Conservation (phyloP, 2,888 invertebrate genomes). For the Agonum fuliginosum region DNA sequence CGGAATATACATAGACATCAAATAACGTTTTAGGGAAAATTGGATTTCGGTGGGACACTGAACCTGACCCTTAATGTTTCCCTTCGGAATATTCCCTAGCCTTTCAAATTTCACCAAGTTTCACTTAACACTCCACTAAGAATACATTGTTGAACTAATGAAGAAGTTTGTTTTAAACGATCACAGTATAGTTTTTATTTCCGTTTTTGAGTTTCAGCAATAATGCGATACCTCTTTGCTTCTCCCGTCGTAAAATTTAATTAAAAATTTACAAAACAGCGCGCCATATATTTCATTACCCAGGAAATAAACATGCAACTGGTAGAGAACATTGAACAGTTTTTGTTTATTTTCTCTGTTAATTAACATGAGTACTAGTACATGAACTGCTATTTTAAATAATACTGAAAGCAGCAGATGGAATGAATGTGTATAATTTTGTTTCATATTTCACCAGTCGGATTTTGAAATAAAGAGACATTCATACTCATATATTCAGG, state of each 20-base stretch:
- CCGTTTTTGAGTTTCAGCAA: neutral
- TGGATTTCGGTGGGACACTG: slow-evolving; percentile 29
- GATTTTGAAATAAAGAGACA: neutral
- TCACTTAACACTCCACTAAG: neutral
- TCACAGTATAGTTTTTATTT: slow-evolving; percentile 2
- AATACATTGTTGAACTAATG: slow-evolving; percentile 5
- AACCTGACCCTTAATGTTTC: slow-evolving; percentile 32
- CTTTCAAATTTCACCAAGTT: slow-evolving; percentile 21
- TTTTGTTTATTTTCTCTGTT: slow-evolving; percentile 34
- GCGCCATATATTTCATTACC: neutral
- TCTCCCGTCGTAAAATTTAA: slow-evolving; percentile 8
- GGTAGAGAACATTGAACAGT: neutral
- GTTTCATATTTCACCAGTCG: neutral
- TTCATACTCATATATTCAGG: neutral
- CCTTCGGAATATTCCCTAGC: slow-evolving; percentile 15
- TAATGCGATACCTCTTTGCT: neutral
- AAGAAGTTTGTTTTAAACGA: neutral
- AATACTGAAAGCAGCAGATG: neutral
- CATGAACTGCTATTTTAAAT: neutral
- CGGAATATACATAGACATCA: slow-evolving; percentile 42
- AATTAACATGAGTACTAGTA: slow-evolving; percentile 28
- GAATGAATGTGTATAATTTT: slow-evolving; percentile 1
- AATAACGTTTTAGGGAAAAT: slow-evolving; percentile 40
- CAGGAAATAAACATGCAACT: slow-evolving; percentile 20
- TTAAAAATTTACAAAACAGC: slow-evolving; percentile 7